Percentiles rank a stretch among this genome's conserved stretches.
Evolutionary conservation across 2,888 invertebrate genomes (phyloP).

Genomic region (Lasioglossum calceatum): DNA sequence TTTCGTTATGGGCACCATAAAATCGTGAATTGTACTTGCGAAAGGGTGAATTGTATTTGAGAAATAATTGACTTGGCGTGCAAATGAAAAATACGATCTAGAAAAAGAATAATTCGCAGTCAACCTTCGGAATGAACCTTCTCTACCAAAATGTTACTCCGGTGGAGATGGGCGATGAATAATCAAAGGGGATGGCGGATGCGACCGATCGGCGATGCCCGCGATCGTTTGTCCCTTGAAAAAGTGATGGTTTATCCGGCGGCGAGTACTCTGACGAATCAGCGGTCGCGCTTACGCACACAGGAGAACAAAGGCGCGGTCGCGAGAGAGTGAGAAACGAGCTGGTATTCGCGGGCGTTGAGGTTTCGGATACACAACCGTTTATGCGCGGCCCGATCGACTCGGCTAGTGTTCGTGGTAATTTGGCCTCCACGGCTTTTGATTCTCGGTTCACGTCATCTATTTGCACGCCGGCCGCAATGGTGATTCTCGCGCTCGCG

Average conservation of each 20-base stretch:
- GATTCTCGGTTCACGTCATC: constrained; percentile 47
- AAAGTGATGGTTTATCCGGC: constrained; percentile 9
- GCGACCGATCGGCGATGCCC: neutral
- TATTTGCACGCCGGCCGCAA: constrained; percentile 50
- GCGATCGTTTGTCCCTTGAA: neutral
- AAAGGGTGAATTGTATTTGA: too few species aligned
- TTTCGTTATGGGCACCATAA: too few species aligned
- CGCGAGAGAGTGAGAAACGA: constrained; percentile 38
- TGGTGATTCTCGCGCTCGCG: constrained; percentile 16
- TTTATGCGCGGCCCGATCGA: constrained; percentile 62
- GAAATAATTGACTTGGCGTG: too few species aligned
- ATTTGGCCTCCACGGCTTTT: constrained; percentile 56
- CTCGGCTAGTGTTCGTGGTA: constrained; percentile 53
- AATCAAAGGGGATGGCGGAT: neutral
- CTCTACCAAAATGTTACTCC: neutral
- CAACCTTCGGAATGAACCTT: too few species aligned
- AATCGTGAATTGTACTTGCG: too few species aligned
- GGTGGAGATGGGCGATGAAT: neutral
- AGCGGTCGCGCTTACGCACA: neutral
- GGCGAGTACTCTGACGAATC: neutral
- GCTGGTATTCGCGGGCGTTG: constrained; percentile 49
- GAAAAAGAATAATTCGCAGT: too few species aligned
- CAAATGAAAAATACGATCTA: too few species aligned
- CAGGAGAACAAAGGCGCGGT: constrained; percentile 27
- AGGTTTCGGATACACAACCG: constrained; percentile 60